Evolutionary conservation across 2,113 vertebrate species (phyloP), one percentile per base, ranked within the genome.

Genomic region (Blennius ocellaris): DNA sequence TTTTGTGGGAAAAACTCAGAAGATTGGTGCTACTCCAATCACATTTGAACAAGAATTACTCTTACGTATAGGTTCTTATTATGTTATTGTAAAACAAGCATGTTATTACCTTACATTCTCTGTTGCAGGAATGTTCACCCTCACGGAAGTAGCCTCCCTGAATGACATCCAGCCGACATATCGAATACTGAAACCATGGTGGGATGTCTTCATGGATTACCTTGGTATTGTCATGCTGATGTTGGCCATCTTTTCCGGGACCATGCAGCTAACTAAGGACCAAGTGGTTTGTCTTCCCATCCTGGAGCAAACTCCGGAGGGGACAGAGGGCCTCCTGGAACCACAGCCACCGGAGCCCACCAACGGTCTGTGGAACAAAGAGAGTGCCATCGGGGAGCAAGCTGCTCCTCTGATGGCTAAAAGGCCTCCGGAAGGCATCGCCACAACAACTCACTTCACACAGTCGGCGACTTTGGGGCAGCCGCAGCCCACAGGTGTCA

Each of bases 121-220:
- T 93, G 54, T 93, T 92, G 51, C 89, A 99, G 97, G 97, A 95
- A 99, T 99, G 98, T 99, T 99, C 90, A 97, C 97, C 93, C 97
- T 99, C 89, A 97, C 98, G 62, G 98, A 99, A 95, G 97, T 99
- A 93, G 97, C 97, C 89, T 97, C 97, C 11, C 94, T 99, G 84
- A 98, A 96, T 93, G 98, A 99, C 92, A 96, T 99, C 83, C 97
- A 98, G 90, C 97, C 98, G 78, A 99, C 97, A 17, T 99, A 99
- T 73, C 95, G 97, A 39, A 99, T 99, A 78, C 93, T 99, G 93
- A 99, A 99, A 90, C 98, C 98, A 96, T 99, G 98, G 98, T 99
- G 98, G 98, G 98, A 99, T 69, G 98, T 99, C 45, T 99, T 99
- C 90, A 99, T 99, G 98, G 98, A 99, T 93, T 99, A 99, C 84